Evolutionary conservation across 2,797 vertebrate species (phyloP), one percentile per base, ranked within the genome.

Genomic region (Thaleichthys pacificus): DNA sequence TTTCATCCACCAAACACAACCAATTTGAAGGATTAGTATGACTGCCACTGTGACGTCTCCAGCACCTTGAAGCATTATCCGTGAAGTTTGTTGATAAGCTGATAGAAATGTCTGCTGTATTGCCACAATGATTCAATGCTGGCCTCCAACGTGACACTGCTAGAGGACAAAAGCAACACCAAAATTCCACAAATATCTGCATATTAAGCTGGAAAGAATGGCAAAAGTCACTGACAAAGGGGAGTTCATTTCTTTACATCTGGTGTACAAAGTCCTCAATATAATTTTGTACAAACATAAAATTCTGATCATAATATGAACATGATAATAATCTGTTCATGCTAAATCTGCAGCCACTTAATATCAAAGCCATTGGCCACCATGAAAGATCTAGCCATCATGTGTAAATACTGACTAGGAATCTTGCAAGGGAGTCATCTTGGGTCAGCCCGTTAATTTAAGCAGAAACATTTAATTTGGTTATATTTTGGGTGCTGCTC

Each of bases 31-130:
- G 89, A 91, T 91, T 85, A 90, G 80, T 73, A 51, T 56, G 84
- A 64, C 81, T 83, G 80, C 87, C 82, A 87, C 83, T 67, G 76
- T 83, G 82, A 88, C 63, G 76, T 87, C 79, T 86, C 77, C 66
- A 32, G 63, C 12, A 73, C 79, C 85, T 84, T 87, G 87, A 91
- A 87, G 77, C 73, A 86, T 87, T 90, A 88, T 88, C 89, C 89
- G 86, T 82, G 81, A 87, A 61, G 77, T 62, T 84, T 7, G 85
- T 87, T 79, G 80, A 89, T 89, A 83, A 82, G 84, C 86, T 82
- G 86, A 77, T 84, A 74, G 84, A 83, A 84, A 87, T 75, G 82
- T 83, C 78, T 79, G 54, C 70, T 71, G 42, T 4, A 9, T 32
- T 62, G 74, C 49, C 3, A 7, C 77, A 69, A 87, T 81, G 69